Percentiles rank a stretch among this genome's conserved stretches.
phyloP scores from a whole-genome alignment of 2,113 vertebrate species.

The Entelurus aequoreus region DNA sequence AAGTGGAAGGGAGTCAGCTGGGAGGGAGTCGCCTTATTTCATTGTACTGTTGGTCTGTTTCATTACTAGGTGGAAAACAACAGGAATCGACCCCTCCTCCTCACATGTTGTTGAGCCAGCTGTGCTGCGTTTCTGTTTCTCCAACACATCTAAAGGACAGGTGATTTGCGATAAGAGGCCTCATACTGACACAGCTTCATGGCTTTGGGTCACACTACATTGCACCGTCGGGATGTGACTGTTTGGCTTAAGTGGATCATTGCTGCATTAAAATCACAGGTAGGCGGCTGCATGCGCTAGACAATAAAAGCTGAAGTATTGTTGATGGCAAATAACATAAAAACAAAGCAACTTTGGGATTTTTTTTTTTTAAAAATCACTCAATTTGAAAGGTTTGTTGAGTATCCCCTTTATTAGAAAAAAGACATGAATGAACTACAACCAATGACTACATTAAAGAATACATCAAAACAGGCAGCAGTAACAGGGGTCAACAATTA shows the following conservation, averaged over 20 bases:
- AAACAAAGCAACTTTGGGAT: background rate
- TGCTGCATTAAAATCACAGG: slow-evolving; percentile 33
- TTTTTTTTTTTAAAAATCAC: slow-evolving; percentile 13
- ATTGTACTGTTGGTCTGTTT: slow-evolving; percentile 40
- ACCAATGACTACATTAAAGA: slow-evolving; percentile 70
- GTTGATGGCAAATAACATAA: slow-evolving; percentile 2
- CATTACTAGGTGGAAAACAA: slow-evolving; percentile 36
- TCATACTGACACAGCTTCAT: slow-evolving; percentile 33
- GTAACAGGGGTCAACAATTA: slow-evolving; percentile 61
- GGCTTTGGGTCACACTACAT: slow-evolving; percentile 36
- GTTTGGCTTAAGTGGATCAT: slow-evolving; percentile 54
- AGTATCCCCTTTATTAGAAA: slow-evolving; percentile 61
- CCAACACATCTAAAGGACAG: slow-evolving; percentile 56
- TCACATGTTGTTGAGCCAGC: slow-evolving; percentile 43
- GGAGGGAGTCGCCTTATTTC: slow-evolving; percentile 34
- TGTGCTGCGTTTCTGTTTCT: slow-evolving; percentile 48
- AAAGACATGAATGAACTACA: slow-evolving; percentile 68
- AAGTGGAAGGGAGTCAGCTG: slow-evolving; percentile 27
- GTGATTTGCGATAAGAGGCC: slow-evolving; percentile 58
- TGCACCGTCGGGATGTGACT: slow-evolving; percentile 33
- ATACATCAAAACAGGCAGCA: slow-evolving; percentile 69
- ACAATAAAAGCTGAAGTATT: background rate
- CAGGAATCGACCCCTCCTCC: slow-evolving; percentile 20
- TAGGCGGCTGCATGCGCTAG: slow-evolving; percentile 10
- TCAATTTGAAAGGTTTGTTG: slow-evolving; percentile 19